phyloP scores from a whole-genome alignment of 1,140 invertebrate genomes.

The Pseudoatta argentina region DNA sequence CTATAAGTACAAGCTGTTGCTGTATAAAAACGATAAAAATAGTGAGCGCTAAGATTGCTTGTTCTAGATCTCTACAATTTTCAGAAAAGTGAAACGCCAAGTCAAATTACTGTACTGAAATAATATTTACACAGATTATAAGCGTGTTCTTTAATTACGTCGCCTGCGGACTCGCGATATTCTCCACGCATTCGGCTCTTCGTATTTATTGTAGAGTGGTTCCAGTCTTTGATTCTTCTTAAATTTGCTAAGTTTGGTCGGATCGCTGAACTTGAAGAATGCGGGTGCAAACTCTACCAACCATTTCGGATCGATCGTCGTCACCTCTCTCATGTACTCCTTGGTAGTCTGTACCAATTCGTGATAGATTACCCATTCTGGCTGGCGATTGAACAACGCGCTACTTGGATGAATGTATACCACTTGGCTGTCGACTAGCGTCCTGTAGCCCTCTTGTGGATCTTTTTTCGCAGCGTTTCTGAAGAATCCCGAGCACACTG shows the following conservation, averaged over 20 bases:
- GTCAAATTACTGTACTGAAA: constrained; percentile 51
- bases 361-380: constrained; percentile 99
- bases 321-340: constrained; percentile 99
- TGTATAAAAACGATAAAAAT: background rate
- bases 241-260: constrained; percentile 99
- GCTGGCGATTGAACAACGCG: constrained; percentile 98
- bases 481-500: constrained; percentile 99
- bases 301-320: constrained; percentile 99
- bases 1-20: background rate
- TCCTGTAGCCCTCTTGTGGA: constrained; percentile 99
- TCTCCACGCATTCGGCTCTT: constrained; percentile 99
- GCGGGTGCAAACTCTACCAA: constrained; percentile 99
- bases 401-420: constrained; percentile 99
- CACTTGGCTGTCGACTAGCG: constrained; percentile 98
- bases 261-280: constrained; percentile 99
- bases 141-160: constrained; percentile 90
- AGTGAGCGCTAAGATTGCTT: background rate
- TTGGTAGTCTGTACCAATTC: constrained; percentile 99
- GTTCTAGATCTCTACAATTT: background rate
- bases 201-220: constrained; percentile 99
- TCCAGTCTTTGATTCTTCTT: constrained; percentile 99
- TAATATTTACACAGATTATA: constrained; percentile 63
- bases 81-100: constrained; percentile 15
- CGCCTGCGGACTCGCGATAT: constrained; percentile 97
- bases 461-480: constrained; percentile 99